phyloP scores from a whole-genome alignment of 2,113 vertebrate genomes.

The Lipophrys pholis region DNA sequence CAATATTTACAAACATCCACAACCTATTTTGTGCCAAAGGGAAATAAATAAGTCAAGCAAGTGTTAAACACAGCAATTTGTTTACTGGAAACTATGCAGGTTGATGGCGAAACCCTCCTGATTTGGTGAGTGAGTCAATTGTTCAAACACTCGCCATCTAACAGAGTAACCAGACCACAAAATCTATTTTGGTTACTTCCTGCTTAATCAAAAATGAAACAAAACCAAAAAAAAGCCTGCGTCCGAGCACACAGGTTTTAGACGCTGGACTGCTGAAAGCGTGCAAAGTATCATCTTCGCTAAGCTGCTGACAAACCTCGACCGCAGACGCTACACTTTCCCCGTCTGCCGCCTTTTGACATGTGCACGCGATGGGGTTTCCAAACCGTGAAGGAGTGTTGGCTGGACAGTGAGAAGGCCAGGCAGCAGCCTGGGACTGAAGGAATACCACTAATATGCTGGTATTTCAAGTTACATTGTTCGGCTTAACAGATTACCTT shows the following conservation, averaged over 20 bases:
- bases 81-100: conserved; percentile 8
- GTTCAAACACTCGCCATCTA: conserved; percentile 6
- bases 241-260: neutral
- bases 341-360: conserved; percentile 51
- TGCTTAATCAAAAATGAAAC: conserved; percentile 20
- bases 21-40: no score
- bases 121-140: conserved; percentile 20
- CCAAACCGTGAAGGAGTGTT: conserved; percentile 29
- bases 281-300: conserved; percentile 29
- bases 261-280: conserved; percentile 21
- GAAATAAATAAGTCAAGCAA: no score
- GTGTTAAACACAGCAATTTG: neutral
- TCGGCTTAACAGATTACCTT: conserved; percentile 19
- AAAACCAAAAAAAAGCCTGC: no score
- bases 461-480: conserved; percentile 32
- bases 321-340: conserved; percentile 38
- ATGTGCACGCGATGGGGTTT: conserved; percentile 29
- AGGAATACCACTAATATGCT: neutral
- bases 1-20: no score
- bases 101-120: conserved; percentile 9
- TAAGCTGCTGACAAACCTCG: conserved; percentile 18
- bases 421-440: conserved; percentile 22
- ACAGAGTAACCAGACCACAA: conserved; percentile 11
- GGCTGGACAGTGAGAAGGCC: conserved; percentile 19
- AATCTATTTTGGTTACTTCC: conserved; percentile 15